phyloP scores from a whole-genome alignment of 2,797 vertebrate genomes.

The Novumbra hubbsi region DNA sequence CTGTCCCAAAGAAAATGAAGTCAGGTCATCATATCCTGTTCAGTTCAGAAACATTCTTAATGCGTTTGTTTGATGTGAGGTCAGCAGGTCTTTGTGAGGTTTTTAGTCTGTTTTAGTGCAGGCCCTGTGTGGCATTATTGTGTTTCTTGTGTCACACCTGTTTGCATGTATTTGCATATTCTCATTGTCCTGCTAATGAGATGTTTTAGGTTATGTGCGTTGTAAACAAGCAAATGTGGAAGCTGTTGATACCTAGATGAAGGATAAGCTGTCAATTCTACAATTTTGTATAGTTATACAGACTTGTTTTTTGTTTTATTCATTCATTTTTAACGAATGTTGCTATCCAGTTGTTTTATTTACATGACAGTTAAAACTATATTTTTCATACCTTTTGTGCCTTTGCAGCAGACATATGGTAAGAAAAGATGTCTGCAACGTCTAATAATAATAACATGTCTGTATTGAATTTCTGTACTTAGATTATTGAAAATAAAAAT shows the following conservation, averaged over 20 bases:
- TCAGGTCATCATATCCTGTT: conserved; percentile 49
- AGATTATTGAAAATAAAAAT: no score
- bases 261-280: background rate
- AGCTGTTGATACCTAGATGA: background rate
- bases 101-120: conserved; percentile 43
- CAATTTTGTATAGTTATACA: no score
- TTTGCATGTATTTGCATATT: conserved; percentile 62
- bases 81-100: conserved; percentile 53
- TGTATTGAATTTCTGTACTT: no score
- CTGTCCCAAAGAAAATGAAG: conserved; percentile 37
- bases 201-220: conserved; percentile 38
- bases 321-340: no score
- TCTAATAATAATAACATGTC: no score
- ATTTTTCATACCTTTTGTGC: no score
- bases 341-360: no score
- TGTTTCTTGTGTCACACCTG: conserved; percentile 35
- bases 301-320: no score
- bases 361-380: no score
- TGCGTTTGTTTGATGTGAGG: conserved; percentile 56
- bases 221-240: conserved; percentile 10
- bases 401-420: no score
- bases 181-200: conserved; percentile 35
- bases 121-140: conserved; percentile 38
- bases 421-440: no score
- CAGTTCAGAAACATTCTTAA: conserved; percentile 50